Evolutionary conservation across 2,888 invertebrate species (phyloP), one percentile per base, ranked within the genome.

Genomic region (Nemotelus pantherinus): DNA sequence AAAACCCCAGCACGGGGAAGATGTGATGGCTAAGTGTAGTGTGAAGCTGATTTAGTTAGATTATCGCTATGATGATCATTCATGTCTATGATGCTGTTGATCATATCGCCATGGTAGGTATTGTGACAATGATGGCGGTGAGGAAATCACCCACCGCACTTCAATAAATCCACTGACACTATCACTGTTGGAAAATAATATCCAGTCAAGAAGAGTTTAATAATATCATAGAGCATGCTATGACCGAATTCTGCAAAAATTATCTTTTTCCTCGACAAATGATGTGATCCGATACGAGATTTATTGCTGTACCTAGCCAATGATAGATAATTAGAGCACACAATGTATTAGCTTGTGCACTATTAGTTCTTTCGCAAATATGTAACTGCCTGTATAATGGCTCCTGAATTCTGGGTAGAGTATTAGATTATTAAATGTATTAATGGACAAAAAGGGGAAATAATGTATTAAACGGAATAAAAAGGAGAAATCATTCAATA

Each of bases 111-210:
- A 25, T 25, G 25, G 25, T 25, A 25, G 25, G 25, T 25, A 25
- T 25, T 25, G 25, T 25, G 25, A 25, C 1, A 25, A 25, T 25
- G 25, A 25, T 25, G 25, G 25, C 25, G 25, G 55, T 70, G 70
- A 70, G 70, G 70, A 70, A 70, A 70, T 70, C 70, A 53, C 70
- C 70, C 47, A n/a, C 70, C 70, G 70, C 70, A 70, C 55, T 70
- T 70, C 70, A 70, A 70, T 70, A 70, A 70, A 55, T 43, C 41
- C 39, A 41, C 43, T 3, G 43, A 3, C 39, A 43, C 10, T 43
- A 63, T n/a, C 10, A 50, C 6, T 50, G 53, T 7, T 50, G 53
- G 10, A 50, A 50, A 50, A 50, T 50, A 7, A 7, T 50, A 1
- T 50, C 6, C 10, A 7, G 53, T 50, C 10, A 50, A 50, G 4